phyloP scores from a whole-genome alignment of 2,113 vertebrate species.

The Rhizomys pruinosus region DNA sequence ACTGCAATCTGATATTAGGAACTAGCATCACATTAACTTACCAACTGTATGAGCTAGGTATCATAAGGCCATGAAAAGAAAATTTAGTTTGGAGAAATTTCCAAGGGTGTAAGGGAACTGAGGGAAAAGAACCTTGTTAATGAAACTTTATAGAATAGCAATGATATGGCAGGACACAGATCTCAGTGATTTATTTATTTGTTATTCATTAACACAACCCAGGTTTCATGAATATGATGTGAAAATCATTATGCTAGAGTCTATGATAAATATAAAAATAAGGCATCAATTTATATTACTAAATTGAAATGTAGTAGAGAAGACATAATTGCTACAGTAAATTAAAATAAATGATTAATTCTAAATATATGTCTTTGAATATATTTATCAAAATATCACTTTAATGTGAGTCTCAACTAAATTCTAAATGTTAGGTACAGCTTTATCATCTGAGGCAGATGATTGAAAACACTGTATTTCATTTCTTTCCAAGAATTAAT shows the following conservation, averaged over 20 bases:
- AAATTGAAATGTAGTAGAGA: constrained; percentile 30
- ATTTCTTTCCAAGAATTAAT: constrained; percentile 49
- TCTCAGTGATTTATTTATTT: background rate
- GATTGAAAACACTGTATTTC: constrained; percentile 42
- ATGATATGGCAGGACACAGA: background rate
- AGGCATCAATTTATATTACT: background rate
- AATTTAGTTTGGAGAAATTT: background rate
- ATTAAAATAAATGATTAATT: constrained; percentile 46
- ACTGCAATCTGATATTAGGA: background rate
- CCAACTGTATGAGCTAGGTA: background rate
- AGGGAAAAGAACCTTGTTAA: background rate
- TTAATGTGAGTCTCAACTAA: constrained; percentile 13
- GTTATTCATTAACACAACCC: background rate
- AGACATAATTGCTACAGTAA: background rate
- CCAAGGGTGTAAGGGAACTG: background rate
- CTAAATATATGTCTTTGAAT: background rate
- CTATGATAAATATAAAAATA: background rate
- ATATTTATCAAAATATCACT: constrained; percentile 22
- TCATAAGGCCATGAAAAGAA: background rate
- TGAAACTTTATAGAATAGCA: background rate
- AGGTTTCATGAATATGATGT: background rate
- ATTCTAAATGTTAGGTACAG: constrained; percentile 1
- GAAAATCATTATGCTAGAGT: background rate
- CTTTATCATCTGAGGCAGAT: background rate
- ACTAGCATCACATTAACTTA: background rate